phyloP scores from a whole-genome alignment of 2,888 invertebrate genomes.

The Athalia circularis region DNA sequence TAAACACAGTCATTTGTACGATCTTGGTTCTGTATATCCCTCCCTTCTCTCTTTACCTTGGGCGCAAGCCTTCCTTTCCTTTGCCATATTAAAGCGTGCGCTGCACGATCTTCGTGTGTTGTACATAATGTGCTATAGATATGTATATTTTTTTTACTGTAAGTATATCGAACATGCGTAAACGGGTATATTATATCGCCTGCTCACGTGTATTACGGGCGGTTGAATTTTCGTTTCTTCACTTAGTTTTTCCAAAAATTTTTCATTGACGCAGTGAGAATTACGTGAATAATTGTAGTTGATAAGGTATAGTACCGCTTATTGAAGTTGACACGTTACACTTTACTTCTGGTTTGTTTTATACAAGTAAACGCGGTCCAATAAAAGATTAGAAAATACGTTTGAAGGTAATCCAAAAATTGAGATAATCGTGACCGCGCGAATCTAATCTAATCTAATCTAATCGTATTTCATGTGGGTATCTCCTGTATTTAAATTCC shows the following conservation, averaged over 20 bases:
- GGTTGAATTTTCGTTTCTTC: no score
- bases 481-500: constrained; percentile 36
- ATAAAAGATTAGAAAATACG: constrained; percentile 29
- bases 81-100: constrained; percentile 46
- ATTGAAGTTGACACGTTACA: neutral
- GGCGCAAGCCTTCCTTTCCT: constrained; percentile 41
- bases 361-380: neutral
- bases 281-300: no score
- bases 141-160: neutral
- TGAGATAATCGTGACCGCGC: constrained; percentile 33
- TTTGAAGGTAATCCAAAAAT: constrained; percentile 40
- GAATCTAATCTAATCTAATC: constrained; percentile 44
- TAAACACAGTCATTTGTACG: constrained; percentile 72
- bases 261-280: no score
- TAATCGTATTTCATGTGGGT: constrained; percentile 26
- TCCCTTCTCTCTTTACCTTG: constrained; percentile 44
- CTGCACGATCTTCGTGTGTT: constrained; percentile 49
- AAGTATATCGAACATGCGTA: neutral
- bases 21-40: constrained; percentile 45
- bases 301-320: neutral
- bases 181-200: neutral
- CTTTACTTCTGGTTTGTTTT: neutral
- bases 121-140: neutral
- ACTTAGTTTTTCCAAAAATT: no score
- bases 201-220: no score